These are phyloP conservation scores for Patella depressa DNA, from an alignment of 2,888 invertebrate genomes.

Conservation along the genomic window DNA sequence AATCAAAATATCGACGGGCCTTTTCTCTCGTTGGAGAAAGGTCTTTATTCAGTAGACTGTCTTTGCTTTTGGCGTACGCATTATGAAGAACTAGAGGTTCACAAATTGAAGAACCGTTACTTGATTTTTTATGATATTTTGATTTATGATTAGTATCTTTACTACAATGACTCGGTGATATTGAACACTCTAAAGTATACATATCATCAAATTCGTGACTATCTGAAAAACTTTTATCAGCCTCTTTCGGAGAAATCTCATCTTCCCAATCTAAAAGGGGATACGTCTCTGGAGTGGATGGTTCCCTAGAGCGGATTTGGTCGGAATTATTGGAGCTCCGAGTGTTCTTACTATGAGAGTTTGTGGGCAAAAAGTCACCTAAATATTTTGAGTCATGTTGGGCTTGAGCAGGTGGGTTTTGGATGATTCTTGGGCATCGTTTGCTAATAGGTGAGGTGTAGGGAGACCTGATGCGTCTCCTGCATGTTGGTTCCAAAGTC, in stretches of 20 bases:
- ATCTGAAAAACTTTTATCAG: background rate
- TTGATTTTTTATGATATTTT: background rate
- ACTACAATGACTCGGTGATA: background rate
- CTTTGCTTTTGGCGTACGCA: constrained; percentile 2
- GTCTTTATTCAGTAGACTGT: background rate
- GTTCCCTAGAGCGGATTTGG: background rate
- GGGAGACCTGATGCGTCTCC: constrained; percentile 1
- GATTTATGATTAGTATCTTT: background rate
- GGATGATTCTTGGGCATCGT: background rate
- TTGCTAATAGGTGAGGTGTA: background rate
- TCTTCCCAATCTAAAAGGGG: background rate
- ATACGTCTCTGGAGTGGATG: background rate
- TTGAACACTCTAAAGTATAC: background rate
- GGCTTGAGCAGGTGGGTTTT: background rate
- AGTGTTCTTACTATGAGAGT: background rate
- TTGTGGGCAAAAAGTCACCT: background rate
- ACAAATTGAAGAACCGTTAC: background rate
- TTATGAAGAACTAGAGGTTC: background rate
- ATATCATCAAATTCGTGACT: constrained; percentile 1
- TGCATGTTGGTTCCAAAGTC: constrained; percentile 1
- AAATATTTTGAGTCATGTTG: background rate
- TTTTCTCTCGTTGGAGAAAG: constrained; percentile 3
- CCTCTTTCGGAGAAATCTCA: background rate
- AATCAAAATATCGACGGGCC: background rate
- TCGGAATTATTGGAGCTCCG: background rate